Conservation (phyloP, 2,888 invertebrate genomes). For the Mechanitis mazaeus region DNA sequence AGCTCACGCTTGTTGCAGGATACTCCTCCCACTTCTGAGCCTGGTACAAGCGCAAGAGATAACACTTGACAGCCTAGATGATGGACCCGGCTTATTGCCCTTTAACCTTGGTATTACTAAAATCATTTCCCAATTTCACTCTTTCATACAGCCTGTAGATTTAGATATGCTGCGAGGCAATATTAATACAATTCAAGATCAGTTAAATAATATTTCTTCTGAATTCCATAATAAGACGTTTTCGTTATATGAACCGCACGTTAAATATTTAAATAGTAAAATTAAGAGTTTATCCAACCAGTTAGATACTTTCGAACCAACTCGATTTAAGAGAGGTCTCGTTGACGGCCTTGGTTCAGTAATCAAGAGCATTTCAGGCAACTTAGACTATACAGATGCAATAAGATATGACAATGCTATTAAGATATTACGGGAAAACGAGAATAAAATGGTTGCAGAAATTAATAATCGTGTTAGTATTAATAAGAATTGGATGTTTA, state of each 20-base stretch:
- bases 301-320: conserved; percentile 2
- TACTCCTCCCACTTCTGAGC: too few relatives aligned
- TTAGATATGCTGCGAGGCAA: neutral
- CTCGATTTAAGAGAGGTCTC: conserved; percentile 10
- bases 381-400: conserved; percentile 16
- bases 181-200: neutral
- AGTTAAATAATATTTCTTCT: neutral
- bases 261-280: neutral
- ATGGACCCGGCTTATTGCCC: too few relatives aligned
- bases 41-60: too few relatives aligned
- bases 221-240: neutral
- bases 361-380: conserved; percentile 16
- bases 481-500: conserved; percentile 3
- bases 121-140: neutral
- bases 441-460: neutral
- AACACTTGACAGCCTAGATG: too few relatives aligned
- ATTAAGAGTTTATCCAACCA: neutral
- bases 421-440: conserved; percentile 3
- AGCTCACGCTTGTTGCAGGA: too few relatives aligned
- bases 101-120: too few relatives aligned
- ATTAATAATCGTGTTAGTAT: conserved; percentile 4
- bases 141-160: neutral
- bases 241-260: neutral
- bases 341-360: conserved; percentile 16
- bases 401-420: conserved; percentile 13